A percentile compares a stretch with the other conserved stretches of the same genome.
Evolutionary conservation across 2,113 vertebrate species (phyloP).

Genomic region (Myodes glareolus): DNA sequence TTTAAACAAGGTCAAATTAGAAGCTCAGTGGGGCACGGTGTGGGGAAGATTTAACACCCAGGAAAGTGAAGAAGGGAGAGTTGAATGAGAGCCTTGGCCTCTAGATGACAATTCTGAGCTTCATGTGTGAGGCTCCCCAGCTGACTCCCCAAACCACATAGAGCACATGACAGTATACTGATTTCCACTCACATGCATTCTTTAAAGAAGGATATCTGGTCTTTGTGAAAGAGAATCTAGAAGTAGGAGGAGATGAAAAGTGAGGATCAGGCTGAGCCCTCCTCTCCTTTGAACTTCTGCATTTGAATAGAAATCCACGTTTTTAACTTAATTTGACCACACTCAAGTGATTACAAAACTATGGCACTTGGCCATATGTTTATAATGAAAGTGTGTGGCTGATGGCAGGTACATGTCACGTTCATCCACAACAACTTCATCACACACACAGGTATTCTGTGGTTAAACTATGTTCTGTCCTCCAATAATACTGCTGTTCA

Average conservation of each 20-base stretch:
- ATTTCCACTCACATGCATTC: not conserved
- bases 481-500: not conserved
- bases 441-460: not conserved
- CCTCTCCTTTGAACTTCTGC: not conserved
- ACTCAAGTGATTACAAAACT: not conserved
- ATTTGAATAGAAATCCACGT: not conserved
- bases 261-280: not conserved
- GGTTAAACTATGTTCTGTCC: not conserved
- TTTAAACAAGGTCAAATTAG: not conserved
- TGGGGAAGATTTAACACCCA: not conserved
- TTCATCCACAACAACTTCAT: not conserved
- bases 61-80: not conserved
- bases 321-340: not conserved
- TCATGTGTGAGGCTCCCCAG: not conserved
- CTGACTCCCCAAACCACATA: not conserved
- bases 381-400: not conserved
- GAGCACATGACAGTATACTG: not conserved
- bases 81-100: not conserved
- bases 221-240: not conserved
- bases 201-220: not conserved
- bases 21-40: not conserved
- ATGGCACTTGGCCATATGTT: not conserved
- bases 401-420: not conserved
- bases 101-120: not conserved
- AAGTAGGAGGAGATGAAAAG: not conserved